These are phyloP conservation scores for Sthenelais limicola DNA, from an alignment of 2,888 invertebrate genomes.

Conservation along the genomic window DNA sequence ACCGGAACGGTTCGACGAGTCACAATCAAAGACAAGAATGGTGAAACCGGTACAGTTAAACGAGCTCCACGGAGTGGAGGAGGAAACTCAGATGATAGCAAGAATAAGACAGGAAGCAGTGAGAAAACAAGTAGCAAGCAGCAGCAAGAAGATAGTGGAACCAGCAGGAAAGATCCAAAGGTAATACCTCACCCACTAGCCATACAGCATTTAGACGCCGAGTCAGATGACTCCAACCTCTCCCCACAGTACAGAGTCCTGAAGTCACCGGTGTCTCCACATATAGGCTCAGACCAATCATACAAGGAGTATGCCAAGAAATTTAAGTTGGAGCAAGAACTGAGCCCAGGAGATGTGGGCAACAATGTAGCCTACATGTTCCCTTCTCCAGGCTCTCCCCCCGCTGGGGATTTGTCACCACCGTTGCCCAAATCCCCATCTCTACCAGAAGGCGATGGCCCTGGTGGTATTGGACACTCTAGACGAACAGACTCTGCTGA, in stretches of 20 bases:
- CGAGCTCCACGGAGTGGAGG: conserved; percentile 4
- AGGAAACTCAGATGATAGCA: conserved; percentile 6
- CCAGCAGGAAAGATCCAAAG: conserved; percentile 24
- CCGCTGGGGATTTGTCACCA: conserved; percentile 67
- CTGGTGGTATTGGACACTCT: too few species aligned
- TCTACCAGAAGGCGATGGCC: conserved; percentile 44
- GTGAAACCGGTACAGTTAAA: neutral
- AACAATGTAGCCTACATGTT: conserved; percentile 56
- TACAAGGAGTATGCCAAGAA: conserved; percentile 13
- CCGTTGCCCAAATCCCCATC: conserved; percentile 68
- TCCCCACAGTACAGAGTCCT: conserved; percentile 66
- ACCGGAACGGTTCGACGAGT: neutral
- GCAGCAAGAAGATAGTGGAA: neutral
- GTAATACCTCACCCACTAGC: conserved; percentile 40
- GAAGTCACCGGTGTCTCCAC: conserved; percentile 67
- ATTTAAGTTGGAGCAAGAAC: conserved; percentile 27
- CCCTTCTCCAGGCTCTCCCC: conserved; percentile 68
- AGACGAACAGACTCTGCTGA: too few species aligned
- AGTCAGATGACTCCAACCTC: conserved; percentile 55
- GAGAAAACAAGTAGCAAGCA: neutral
- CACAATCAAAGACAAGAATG: conserved; percentile 24
- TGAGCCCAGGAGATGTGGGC: conserved; percentile 31
- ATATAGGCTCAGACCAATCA: neutral
- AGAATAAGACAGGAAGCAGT: neutral
- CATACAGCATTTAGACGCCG: conserved; percentile 45